Percentiles rank a stretch among this genome's conserved stretches.
These are phyloP conservation scores for Colletes collaris DNA, from an alignment of 2,888 invertebrate genomes.

Conservation along the genomic window DNA sequence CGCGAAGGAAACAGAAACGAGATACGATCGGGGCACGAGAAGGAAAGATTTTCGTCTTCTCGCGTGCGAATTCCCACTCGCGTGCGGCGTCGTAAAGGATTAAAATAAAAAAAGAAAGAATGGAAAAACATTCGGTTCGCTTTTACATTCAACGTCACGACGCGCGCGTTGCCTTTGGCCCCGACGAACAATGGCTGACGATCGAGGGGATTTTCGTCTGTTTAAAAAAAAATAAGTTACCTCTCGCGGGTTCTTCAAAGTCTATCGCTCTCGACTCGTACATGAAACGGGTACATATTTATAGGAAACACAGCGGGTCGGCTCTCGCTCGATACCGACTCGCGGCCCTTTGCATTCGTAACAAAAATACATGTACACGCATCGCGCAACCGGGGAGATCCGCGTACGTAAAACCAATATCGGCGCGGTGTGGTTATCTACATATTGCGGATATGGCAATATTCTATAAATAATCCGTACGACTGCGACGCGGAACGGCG, in stretches of 20 bases:
- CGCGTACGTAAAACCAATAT: slow-evolving; percentile 47
- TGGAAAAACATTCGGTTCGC: slow-evolving; percentile 5
- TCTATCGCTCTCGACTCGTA: slow-evolving; percentile 11
- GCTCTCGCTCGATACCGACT: slow-evolving; percentile 27
- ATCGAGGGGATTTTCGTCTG: slow-evolving; percentile 14
- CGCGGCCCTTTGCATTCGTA: slow-evolving; percentile 25
- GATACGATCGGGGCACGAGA: slow-evolving; percentile 47
- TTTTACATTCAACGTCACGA: slow-evolving; percentile 35
- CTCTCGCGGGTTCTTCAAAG: slow-evolving; percentile 12
- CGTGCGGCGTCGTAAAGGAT: slow-evolving; percentile 16
- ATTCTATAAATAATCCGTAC: slow-evolving; percentile 50
- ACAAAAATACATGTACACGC: slow-evolving; percentile 23
- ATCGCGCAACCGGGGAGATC: slow-evolving; percentile 3
- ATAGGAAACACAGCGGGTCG: slow-evolving; percentile 31
- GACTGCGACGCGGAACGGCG: slow-evolving; percentile 23
- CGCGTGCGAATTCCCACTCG: slow-evolving; percentile 21
- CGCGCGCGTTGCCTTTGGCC: slow-evolving; percentile 4
- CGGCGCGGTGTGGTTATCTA: slow-evolving; percentile 44
- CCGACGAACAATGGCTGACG: slow-evolving; percentile 24
- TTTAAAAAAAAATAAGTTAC: slow-evolving; percentile 28
- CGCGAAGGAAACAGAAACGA: slow-evolving; percentile 39
- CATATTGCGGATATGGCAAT: slow-evolving; percentile 47
- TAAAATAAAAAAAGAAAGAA: neutral
- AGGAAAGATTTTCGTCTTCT: slow-evolving; percentile 58
- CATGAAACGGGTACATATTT: slow-evolving; percentile 22